Evolutionary conservation across 2,888 invertebrate species (phyloP), one percentile per base, ranked within the genome.

Genomic region (Altica lythri): DNA sequence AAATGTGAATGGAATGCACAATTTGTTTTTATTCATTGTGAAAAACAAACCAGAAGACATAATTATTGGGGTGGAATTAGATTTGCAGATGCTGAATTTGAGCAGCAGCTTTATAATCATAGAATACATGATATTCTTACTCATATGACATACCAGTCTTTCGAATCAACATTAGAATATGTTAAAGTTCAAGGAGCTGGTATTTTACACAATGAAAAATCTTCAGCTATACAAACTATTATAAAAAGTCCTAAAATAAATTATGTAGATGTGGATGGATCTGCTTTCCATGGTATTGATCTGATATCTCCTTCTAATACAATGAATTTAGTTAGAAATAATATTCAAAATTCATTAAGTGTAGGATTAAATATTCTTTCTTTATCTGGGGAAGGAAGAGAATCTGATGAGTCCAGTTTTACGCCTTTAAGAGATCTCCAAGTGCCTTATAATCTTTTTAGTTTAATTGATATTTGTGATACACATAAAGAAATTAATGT

Each of bases 11-110:
- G 94, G 90, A 88, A 95, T 74, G 89, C 89, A 1, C 83, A 89
- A 35, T 99, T 92, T 70, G 92, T 98, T 0, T 99, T 96, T 70
- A 86, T 99, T 10, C 88, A 92, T 65, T 99, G 99, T 71, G 94
- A 92, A 0, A 78, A 80, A 49, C 79, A 85, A 67, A 79, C 83
- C 64, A 88, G 88, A 70, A 75, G 88, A 3, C 56, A 46, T 6
- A 61, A 58, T 12, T 93, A 94, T 70, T 99, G 99, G 99, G 99
- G 98, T 32, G 98, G 98, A 25, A 86, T 99, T 58, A 82, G 97
- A 56, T 95, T 97, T 72, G 88, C 95, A 0, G 86, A 91, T 71
- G 84, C 90, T 2, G 89, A 92, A 72, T 95, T 94, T 72, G 95
- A 97, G 73, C 90, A 92, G 73, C 86, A 89, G 59, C 77, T 89